A percentile compares a stretch with the other conserved stretches of the same genome.
These are phyloP conservation scores for Pangasianodon gigas DNA, from an alignment of 2,113 vertebrate species.

Conservation along the genomic window DNA sequence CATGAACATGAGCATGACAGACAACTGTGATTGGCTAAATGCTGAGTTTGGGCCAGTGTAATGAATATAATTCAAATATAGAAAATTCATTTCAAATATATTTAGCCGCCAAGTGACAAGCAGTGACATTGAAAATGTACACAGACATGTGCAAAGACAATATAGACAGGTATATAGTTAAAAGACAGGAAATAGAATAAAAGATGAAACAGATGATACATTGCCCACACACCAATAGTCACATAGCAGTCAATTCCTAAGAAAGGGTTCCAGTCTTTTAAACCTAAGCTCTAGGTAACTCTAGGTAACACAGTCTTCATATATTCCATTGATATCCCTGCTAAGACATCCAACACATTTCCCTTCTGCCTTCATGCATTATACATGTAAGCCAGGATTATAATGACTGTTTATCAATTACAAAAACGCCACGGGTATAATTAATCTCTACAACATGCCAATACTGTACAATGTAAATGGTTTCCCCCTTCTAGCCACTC, in stretches of 20 bases:
- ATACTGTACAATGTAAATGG: slow-evolving; percentile 70
- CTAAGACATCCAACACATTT: slow-evolving; percentile 46
- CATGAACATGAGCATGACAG: background rate
- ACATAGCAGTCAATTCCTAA: background rate
- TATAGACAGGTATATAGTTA: background rate
- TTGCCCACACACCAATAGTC: background rate
- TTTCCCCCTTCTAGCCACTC: slow-evolving; percentile 62
- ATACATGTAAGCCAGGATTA: slow-evolving; percentile 71
- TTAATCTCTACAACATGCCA: slow-evolving; percentile 74
- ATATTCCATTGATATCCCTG: background rate
- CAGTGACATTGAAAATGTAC: background rate
- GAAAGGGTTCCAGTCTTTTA: background rate
- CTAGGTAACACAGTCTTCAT: background rate
- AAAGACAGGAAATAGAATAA: background rate
- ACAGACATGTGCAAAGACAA: background rate
- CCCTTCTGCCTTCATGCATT: slow-evolving; percentile 69
- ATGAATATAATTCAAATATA: background rate
- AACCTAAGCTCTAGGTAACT: background rate
- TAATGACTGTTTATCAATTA: slow-evolving; percentile 75
- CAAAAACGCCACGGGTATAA: slow-evolving; percentile 65
- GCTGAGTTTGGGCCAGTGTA: background rate
- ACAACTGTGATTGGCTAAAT: background rate
- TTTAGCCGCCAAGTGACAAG: background rate
- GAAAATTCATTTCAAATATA: background rate
- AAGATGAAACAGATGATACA: background rate